phyloP scores from a whole-genome alignment of 2,888 invertebrate genomes.

The Leptothorax acervorum region DNA sequence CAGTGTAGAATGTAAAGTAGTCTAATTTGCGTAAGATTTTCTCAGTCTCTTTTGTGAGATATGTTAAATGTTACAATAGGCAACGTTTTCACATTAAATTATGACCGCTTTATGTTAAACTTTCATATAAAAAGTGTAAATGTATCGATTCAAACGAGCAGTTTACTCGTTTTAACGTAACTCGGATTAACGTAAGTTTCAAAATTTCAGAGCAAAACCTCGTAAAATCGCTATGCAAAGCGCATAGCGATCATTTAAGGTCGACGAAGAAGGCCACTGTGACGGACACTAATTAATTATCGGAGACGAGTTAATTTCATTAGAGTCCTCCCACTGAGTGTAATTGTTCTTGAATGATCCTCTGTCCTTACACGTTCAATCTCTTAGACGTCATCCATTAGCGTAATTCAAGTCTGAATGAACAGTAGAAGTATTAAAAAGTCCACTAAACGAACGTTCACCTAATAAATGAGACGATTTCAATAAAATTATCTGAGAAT shows the following conservation, averaged over 20 bases:
- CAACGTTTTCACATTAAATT: conserved; percentile 23
- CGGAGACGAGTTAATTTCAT: conserved; percentile 70
- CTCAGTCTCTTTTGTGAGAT: neutral
- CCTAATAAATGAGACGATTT: conserved; percentile 44
- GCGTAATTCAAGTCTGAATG: conserved; percentile 54
- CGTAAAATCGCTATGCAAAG: conserved; percentile 53
- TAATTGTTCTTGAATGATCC: conserved; percentile 64
- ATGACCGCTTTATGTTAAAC: neutral
- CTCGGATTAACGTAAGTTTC: neutral
- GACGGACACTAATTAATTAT: conserved; percentile 68
- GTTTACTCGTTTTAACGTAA: too few species aligned
- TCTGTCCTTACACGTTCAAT: conserved; percentile 38
- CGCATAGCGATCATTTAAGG: conserved; percentile 44
- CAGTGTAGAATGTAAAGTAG: conserved; percentile 23
- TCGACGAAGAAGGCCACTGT: conserved; percentile 47
- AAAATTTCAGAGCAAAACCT: conserved; percentile 50
- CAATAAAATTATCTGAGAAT: conserved; percentile 5
- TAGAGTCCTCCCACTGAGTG: conserved; percentile 62
- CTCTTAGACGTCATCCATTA: conserved; percentile 56
- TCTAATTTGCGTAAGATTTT: conserved; percentile 6
- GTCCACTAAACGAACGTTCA: conserved; percentile 19
- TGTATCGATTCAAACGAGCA: neutral
- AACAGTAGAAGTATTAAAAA: conserved; percentile 50
- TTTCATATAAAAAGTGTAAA: neutral
- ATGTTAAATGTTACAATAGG: neutral